These are phyloP conservation scores for Tragelaphus buxtoni DNA, from an alignment of 2,113 vertebrate species.

Conservation along the genomic window DNA sequence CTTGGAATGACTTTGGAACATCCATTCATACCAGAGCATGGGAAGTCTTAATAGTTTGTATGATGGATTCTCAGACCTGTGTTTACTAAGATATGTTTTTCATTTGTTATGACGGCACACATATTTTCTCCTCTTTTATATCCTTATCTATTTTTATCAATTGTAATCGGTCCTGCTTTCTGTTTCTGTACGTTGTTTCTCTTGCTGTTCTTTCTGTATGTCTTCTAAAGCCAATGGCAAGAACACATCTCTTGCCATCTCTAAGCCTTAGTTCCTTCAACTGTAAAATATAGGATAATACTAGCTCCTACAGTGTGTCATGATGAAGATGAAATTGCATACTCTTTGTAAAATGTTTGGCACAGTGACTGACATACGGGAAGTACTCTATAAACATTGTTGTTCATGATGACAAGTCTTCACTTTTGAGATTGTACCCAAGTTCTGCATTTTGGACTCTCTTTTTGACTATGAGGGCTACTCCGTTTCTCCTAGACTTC, in stretches of 20 bases:
- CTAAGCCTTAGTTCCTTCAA: neutral
- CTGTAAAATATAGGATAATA: neutral
- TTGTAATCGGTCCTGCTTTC: neutral
- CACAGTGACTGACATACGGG: neutral
- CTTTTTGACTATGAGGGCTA: neutral
- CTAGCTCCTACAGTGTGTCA: neutral
- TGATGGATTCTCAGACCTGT: neutral
- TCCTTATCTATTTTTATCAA: neutral
- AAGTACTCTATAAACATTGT: neutral
- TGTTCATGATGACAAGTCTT: neutral
- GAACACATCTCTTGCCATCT: neutral
- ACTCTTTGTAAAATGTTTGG: neutral
- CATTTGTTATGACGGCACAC: neutral
- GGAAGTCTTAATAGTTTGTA: neutral
- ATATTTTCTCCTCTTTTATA: neutral
- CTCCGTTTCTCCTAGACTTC: neutral
- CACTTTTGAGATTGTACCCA: neutral
- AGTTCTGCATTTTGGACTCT: neutral
- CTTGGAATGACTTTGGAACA: slow-evolving; percentile 1
- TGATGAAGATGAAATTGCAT: neutral
- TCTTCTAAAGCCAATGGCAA: neutral
- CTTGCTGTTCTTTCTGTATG: neutral
- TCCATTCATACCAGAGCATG: neutral
- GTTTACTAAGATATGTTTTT: neutral
- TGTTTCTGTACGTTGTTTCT: neutral